Base-by-base conservation (phyloP, 2,113 vertebrate genomes). In the Alligator sinensis region DNA sequence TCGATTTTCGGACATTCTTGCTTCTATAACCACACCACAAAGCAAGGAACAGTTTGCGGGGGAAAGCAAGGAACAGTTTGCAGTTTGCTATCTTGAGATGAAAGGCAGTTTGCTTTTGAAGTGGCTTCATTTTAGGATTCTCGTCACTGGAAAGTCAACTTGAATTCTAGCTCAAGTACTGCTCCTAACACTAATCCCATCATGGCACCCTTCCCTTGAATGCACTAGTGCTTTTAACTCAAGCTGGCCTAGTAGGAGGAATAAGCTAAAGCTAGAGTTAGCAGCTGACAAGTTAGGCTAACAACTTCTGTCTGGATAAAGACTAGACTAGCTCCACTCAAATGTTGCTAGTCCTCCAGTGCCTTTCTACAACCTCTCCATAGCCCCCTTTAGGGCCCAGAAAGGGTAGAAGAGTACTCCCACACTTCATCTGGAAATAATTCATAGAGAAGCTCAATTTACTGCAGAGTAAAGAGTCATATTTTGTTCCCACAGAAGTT, bases 261-360 rank as follows among this genome's bases (percentile, higher is more conserved):
- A 28, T 90, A 76, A 77, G 62, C 11, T 60, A 38, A 7, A 70
- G 30, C 17, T 82, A 11, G 58, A 74, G n/a, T 87, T 89, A 68
- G 55, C 16, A 81, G 68, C 14, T 38, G 38, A 14, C 0, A 0
- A 28, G 0, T 0, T n/a, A 61, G 21, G 19, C 81, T 18, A 55
- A 9, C 1, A 1, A 15, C 60, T 90, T 84, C 59, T 87, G 14
- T 27, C 77, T 38, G 63, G 13, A 3, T 2, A 4, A 74, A 34
- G 57, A 16, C 63, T 59, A 28, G 38, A 13, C 64, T 15, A 68
- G 17, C 5, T 80, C 30, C 47, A 34, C 16, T 21, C 38, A 18
- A 12, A 27, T 68, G 10, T 60, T 88, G 58, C 64, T 60, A 70
- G 15, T 66, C 60, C 7, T 62, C 22, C 27, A 57, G 0, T 18